phyloP scores from a whole-genome alignment of 2,113 vertebrate genomes.

The Accipiter virgatus region DNA sequence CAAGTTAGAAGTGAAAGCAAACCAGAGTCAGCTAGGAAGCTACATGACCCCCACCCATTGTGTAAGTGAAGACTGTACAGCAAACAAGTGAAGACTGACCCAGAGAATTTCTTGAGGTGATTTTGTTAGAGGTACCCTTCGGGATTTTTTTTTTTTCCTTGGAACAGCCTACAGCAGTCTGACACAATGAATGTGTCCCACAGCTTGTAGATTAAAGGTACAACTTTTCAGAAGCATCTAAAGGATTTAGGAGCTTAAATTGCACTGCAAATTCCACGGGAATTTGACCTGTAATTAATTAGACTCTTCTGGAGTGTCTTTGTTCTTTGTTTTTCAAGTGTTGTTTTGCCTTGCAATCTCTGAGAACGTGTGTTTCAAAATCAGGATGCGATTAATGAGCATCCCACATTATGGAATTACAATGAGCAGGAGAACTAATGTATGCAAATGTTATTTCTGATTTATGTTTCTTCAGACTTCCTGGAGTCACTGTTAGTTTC shows the following conservation, averaged over 20 bases:
- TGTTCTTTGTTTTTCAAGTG: not conserved
- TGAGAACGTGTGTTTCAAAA: not conserved
- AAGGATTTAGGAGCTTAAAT: not conserved
- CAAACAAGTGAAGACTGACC: not conserved
- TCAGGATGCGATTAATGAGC: not conserved
- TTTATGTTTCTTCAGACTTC: not conserved
- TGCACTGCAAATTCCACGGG: not conserved
- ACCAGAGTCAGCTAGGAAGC: not conserved
- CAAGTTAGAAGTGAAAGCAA: not conserved
- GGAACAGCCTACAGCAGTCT: not conserved
- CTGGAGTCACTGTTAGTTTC: not conserved
- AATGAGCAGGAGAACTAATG: not conserved
- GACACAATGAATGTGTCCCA: not conserved
- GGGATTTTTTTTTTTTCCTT: not conserved
- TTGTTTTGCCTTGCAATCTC: not conserved
- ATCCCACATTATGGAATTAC: not conserved
- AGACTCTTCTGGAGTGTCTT: not conserved
- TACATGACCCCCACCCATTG: not conserved
- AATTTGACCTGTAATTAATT: not conserved
- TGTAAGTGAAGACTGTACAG: not conserved
- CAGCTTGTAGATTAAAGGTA: not conserved
- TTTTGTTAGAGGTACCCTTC: not conserved
- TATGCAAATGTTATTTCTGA: not conserved
- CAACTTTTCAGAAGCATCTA: not conserved
- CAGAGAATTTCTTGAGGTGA: not conserved